These are phyloP conservation scores for Unio delphinus DNA, from an alignment of 2,888 invertebrate species.

Conservation along the genomic window DNA sequence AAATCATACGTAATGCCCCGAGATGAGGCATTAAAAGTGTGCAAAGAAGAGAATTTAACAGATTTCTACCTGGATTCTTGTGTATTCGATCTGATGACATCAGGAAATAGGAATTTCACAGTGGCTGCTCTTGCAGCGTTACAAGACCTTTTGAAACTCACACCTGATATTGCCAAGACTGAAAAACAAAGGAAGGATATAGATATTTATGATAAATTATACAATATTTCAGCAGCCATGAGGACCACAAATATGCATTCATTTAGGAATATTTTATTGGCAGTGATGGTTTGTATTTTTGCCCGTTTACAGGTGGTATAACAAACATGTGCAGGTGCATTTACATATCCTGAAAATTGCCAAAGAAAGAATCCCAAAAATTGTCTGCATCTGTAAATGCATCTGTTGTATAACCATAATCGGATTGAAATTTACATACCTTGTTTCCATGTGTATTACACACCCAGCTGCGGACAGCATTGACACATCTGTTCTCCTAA, in stretches of 20 bases:
- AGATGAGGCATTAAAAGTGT: constrained; percentile 66
- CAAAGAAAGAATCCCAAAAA: too few relatives aligned
- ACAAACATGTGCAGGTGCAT: background rate
- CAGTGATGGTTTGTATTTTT: constrained; percentile 16
- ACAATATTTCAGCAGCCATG: constrained; percentile 17
- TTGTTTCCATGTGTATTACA: too few relatives aligned
- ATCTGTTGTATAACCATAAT: too few relatives aligned
- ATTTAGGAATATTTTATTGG: constrained; percentile 29
- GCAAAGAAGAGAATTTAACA: constrained; percentile 70
- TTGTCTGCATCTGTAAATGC: too few relatives aligned
- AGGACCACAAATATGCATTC: constrained; percentile 20
- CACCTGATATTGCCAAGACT: constrained; percentile 71
- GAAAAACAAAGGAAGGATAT: constrained; percentile 55
- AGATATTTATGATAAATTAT: constrained; percentile 38
- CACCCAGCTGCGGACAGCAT: too few relatives aligned
- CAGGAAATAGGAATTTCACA: constrained; percentile 73
- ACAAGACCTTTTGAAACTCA: constrained; percentile 69
- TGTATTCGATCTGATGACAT: constrained; percentile 76
- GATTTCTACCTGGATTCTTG: constrained; percentile 77
- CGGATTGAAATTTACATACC: too few relatives aligned
- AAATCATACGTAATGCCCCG: constrained; percentile 52
- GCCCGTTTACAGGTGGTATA: constrained; percentile 1
- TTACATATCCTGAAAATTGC: too few relatives aligned
- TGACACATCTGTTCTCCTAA: too few relatives aligned
- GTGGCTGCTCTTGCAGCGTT: constrained; percentile 72